Evolutionary conservation across 1,140 invertebrate species (phyloP).

Genomic region (Euura lappo): DNA sequence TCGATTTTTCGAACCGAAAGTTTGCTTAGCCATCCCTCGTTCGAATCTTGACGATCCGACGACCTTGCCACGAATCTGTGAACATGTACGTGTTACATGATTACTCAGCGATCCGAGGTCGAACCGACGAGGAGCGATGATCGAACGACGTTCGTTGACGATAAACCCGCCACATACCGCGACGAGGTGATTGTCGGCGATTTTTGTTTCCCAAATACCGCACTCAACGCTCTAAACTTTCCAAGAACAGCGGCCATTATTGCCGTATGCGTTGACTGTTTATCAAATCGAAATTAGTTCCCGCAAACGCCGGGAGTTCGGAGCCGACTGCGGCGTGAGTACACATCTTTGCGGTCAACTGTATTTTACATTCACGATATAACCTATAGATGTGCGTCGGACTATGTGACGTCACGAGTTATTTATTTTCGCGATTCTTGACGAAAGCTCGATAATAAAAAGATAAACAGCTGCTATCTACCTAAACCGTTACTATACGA

Average conservation of each 20-base stretch:
- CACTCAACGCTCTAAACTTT: constrained; percentile 37
- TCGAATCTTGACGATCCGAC: constrained; percentile 59
- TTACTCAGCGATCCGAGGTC: not conserved
- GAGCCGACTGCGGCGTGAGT: too few relatives aligned
- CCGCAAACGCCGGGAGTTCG: not conserved
- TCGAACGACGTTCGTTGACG: constrained; percentile 13
- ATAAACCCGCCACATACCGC: constrained; percentile 32
- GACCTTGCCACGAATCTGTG: constrained; percentile 51
- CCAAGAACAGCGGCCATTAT: constrained; percentile 48
- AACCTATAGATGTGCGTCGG: too few relatives aligned
- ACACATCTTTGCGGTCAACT: too few relatives aligned
- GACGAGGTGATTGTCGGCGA: constrained; percentile 30
- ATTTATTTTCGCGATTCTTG: too few relatives aligned
- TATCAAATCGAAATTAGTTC: constrained; percentile 4
- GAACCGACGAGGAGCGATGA: constrained; percentile 15
- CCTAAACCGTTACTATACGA: too few relatives aligned
- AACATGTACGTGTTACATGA: not conserved
- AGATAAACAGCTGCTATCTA: too few relatives aligned
- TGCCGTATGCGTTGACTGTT: constrained; percentile 2
- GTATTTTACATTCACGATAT: too few relatives aligned
- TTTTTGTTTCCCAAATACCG: constrained; percentile 40
- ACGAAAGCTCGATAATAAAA: too few relatives aligned
- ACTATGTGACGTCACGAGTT: too few relatives aligned
- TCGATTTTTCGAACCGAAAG: constrained; percentile 89
- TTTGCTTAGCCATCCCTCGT: constrained; percentile 89